A percentile compares a stretch with the other conserved stretches of the same genome.
Conservation (phyloP, 2,113 vertebrate genomes). For the Podiceps cristatus region DNA sequence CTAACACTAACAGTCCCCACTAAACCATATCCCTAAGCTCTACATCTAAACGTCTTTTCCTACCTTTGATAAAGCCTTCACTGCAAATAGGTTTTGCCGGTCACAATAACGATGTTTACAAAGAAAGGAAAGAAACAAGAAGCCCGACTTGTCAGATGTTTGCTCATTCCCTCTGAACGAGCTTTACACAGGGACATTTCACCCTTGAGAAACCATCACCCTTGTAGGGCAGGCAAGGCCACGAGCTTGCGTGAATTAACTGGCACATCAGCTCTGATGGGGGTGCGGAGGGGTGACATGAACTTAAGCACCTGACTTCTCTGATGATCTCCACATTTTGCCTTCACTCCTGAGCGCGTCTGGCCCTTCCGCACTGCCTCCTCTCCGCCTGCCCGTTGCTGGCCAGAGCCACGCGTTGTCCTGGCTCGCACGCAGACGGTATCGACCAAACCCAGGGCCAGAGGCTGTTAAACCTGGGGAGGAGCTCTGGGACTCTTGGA, state of each 20-base stretch:
- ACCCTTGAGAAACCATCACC: background rate
- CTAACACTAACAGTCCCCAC: no score
- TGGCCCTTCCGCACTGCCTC: background rate
- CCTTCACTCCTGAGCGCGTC: background rate
- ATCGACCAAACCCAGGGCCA: background rate
- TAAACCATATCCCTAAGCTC: no score
- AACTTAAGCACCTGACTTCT: background rate
- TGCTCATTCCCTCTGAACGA: background rate
- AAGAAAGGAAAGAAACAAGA: background rate
- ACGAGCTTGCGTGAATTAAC: background rate
- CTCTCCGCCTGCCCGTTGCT: background rate
- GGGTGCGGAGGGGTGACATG: background rate
- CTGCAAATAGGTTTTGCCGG: background rate
- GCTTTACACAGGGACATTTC: background rate
- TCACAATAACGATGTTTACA: background rate
- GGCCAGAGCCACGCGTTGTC: background rate
- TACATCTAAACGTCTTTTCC: no score
- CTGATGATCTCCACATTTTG: background rate
- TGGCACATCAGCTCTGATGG: background rate
- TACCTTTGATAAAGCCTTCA: background rate
- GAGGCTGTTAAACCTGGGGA: background rate
- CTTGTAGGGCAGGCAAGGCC: background rate
- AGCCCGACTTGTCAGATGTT: background rate
- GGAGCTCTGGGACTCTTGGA: background rate
- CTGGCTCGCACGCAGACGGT: accelerated